Evolutionary conservation across 2,888 invertebrate species (phyloP).

Genomic region (Teleiodes luculella): DNA sequence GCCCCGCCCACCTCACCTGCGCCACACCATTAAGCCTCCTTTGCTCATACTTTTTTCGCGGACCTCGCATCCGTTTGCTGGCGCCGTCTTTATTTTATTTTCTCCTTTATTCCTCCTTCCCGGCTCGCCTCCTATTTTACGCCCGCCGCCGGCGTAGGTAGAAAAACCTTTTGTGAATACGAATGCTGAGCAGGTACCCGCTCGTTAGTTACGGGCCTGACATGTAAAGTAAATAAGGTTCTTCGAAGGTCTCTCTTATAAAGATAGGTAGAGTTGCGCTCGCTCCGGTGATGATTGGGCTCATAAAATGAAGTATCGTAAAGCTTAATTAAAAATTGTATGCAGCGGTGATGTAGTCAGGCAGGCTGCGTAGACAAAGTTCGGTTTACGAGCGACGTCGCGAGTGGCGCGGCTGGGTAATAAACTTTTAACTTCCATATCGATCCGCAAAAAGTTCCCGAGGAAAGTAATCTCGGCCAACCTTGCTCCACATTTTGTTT

Average conservation of each 20-base stretch:
- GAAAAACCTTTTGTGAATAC: constrained; percentile 77
- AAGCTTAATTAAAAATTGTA: constrained; percentile 34
- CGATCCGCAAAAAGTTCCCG: constrained; percentile 72
- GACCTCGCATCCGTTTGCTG: constrained; percentile 73
- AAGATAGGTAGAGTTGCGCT: constrained; percentile 1
- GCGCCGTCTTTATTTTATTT: constrained; percentile 78
- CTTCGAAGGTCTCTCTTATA: constrained; percentile 28
- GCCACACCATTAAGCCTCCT: constrained; percentile 74
- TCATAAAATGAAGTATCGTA: constrained; percentile 14
- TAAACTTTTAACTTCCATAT: constrained; percentile 72
- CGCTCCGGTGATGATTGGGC: constrained; percentile 11
- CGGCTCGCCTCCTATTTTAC: constrained; percentile 73
- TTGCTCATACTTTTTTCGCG: constrained; percentile 75
- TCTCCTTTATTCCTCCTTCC: constrained; percentile 77
- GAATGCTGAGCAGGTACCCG: constrained; percentile 75
- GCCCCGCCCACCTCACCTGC: constrained; percentile 77
- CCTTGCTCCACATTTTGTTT: constrained; percentile 77
- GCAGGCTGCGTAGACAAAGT: constrained; percentile 35
- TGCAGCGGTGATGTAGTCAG: constrained; percentile 18
- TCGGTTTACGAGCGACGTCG: constrained; percentile 53
- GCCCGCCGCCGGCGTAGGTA: constrained; percentile 71
- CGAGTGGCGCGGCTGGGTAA: constrained; percentile 47
- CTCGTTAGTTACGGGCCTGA: constrained; percentile 72
- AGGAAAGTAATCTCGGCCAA: constrained; percentile 73
- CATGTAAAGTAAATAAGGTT: constrained; percentile 75